Evolutionary conservation across 35 echinoderm and acorn worm species (phyloP).

Genomic region (Chiridota heheva): DNA sequence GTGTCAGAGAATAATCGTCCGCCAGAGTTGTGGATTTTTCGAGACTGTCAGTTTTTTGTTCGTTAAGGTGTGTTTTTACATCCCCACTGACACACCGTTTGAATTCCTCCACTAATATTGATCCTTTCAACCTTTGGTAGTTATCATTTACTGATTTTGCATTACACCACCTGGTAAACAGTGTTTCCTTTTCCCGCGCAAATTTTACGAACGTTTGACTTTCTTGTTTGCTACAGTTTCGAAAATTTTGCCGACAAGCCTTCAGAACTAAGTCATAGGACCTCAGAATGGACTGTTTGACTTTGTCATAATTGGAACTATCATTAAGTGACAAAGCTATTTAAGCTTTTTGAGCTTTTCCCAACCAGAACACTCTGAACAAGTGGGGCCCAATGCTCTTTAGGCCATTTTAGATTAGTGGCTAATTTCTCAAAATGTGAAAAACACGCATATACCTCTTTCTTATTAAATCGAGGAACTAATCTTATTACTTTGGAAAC

Average conservation of each 20-base stretch:
- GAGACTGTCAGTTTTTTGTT: too few relatives aligned
- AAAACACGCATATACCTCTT: constrained; percentile 32
- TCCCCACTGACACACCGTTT: too few relatives aligned
- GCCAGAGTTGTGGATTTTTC: too few relatives aligned
- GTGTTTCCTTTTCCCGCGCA: constrained; percentile 21
- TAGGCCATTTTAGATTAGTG: background rate
- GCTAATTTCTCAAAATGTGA: constrained; percentile 27
- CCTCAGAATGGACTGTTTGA: constrained; percentile 17
- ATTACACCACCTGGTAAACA: constrained; percentile 18
- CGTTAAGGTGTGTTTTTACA: too few relatives aligned
- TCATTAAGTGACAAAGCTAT: constrained; percentile 8
- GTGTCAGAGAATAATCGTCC: constrained; percentile 5
- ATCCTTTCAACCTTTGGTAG: background rate
- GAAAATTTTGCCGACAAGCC: constrained; percentile 48
- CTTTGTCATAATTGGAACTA: constrained; percentile 10
- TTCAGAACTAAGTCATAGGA: constrained; percentile 48
- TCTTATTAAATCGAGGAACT: constrained; percentile 32
- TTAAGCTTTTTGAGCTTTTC: constrained; percentile 40
- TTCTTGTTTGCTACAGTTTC: constrained; percentile 6
- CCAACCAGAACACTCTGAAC: constrained; percentile 41
- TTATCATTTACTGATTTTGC: too few relatives aligned
- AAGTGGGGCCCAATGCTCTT: constrained; percentile 19
- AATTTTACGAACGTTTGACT: constrained; percentile 35
- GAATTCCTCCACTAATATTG: constrained; percentile 8
- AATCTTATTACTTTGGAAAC: constrained; percentile 20